A percentile compares a stretch with the other conserved stretches of the same genome.
Conservation (phyloP, 2,888 invertebrate genomes). For the Ashinkailepas kermadecensis region DNA sequence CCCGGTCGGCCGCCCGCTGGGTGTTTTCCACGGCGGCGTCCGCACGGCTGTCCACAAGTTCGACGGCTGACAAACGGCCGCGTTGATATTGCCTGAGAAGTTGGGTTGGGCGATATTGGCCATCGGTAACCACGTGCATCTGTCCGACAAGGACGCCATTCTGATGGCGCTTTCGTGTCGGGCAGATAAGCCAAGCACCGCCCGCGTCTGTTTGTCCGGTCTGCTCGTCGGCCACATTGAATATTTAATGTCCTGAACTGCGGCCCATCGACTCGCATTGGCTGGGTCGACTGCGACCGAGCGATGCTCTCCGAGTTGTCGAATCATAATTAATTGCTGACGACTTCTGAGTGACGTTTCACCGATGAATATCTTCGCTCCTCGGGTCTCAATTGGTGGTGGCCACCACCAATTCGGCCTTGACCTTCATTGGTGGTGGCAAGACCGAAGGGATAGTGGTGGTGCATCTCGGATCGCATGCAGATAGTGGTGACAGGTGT, state of each 20-base stretch:
- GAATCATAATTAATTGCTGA: neutral
- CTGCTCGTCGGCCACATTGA: neutral
- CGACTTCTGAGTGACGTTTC: neutral
- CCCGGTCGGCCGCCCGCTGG: neutral
- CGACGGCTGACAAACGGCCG: neutral
- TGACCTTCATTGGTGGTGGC: no score
- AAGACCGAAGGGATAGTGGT: no score
- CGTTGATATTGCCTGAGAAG: neutral
- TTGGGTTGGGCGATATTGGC: neutral
- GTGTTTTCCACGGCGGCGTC: neutral
- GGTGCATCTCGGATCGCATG: no score
- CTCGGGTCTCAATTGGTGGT: no score
- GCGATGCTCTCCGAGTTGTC: neutral
- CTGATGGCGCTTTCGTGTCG: conserved; percentile 6
- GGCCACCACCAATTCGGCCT: no score
- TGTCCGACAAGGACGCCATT: neutral
- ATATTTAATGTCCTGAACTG: neutral
- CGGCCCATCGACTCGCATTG: neutral
- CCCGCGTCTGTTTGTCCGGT: neutral
- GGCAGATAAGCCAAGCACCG: neutral
- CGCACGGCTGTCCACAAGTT: neutral
- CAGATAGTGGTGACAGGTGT: no score
- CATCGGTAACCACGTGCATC: neutral
- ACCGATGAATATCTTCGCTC: no score
- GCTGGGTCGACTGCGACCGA: neutral